These are phyloP conservation scores for Gallirallus australis DNA, from an alignment of 2,797 vertebrate genomes.

Conservation along the genomic window DNA sequence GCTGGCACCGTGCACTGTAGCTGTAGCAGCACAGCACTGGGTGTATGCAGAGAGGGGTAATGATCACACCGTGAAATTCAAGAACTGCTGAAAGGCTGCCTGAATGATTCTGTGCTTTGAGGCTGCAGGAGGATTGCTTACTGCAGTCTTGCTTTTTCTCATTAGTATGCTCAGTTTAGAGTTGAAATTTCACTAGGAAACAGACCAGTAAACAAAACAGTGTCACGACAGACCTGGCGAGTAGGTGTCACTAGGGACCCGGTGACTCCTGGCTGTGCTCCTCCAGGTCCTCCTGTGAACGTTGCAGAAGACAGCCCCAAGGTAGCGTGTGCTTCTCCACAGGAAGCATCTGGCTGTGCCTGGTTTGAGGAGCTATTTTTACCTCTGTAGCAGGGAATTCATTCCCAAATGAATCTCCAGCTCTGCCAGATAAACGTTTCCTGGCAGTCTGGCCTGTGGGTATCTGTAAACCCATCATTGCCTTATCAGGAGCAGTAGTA, in stretches of 20 bases:
- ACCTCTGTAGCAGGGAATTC: neutral
- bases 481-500: neutral
- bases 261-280: neutral
- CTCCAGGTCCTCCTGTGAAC: neutral
- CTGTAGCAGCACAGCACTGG: too few species aligned
- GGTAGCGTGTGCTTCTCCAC: neutral
- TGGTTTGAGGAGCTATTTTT: neutral
- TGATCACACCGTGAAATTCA: neutral
- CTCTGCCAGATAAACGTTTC: neutral
- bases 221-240: neutral
- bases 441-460: neutral
- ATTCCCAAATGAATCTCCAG: neutral
- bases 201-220: neutral
- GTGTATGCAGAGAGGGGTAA: too few species aligned
- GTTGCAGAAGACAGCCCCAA: neutral
- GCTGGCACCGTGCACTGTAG: neutral
- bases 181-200: neutral
- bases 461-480: neutral
- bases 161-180: neutral
- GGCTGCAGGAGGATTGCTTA: neutral
- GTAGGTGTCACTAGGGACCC: neutral
- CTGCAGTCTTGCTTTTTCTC: neutral
- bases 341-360: neutral
- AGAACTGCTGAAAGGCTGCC: too few species aligned
- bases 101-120: neutral